These are phyloP conservation scores for Cyaniris semiargus DNA, from an alignment of 2,888 invertebrate genomes.

Conservation along the genomic window DNA sequence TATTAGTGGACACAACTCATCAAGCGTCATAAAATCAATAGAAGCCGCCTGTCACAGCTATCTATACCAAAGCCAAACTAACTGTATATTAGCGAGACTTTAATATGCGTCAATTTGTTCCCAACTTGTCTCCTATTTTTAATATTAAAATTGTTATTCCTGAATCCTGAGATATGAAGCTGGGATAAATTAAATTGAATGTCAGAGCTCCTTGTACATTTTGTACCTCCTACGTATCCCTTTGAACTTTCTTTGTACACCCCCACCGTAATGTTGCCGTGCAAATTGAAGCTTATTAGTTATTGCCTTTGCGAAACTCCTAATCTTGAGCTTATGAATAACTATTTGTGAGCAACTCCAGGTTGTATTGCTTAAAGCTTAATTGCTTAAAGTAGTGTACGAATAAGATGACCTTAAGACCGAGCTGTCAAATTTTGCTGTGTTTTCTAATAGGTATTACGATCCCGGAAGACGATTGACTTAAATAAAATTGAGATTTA, in stretches of 20 bases:
- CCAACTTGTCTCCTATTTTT: neutral
- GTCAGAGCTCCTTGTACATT: neutral
- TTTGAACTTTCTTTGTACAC: neutral
- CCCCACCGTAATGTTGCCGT: neutral
- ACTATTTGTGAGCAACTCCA: neutral
- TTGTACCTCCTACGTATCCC: neutral
- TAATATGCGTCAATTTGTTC: neutral
- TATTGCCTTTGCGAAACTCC: constrained; percentile 9
- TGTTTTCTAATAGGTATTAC: no score
- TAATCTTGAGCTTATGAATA: neutral
- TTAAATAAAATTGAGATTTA: no score
- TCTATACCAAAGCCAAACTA: neutral
- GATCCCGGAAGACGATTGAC: no score
- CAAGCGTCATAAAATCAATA: neutral
- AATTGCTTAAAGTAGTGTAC: neutral
- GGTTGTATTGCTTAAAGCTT: neutral
- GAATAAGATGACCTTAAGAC: neutral
- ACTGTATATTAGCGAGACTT: neutral
- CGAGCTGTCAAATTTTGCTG: no score
- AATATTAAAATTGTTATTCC: neutral
- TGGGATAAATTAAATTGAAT: constrained; percentile 8
- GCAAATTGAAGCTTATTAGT: constrained; percentile 3
- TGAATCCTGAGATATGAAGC: neutral
- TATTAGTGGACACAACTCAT: neutral
- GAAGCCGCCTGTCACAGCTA: neutral